Percentiles rank a stretch among this genome's conserved stretches.
phyloP scores from a whole-genome alignment of 2,113 vertebrate species.

The Hylia prasina region DNA sequence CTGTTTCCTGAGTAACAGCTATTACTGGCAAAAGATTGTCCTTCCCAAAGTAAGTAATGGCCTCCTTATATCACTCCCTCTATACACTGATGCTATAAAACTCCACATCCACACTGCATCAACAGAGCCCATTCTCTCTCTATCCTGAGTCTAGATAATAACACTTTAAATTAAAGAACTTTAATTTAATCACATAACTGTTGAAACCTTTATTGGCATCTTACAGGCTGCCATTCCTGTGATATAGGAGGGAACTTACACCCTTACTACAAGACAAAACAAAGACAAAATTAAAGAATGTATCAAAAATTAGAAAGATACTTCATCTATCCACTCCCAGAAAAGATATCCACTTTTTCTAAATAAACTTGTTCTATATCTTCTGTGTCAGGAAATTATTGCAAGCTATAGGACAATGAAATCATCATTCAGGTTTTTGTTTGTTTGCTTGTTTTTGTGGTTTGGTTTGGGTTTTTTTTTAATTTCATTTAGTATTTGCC shows the following conservation, averaged over 20 bases:
- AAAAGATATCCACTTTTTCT: background rate
- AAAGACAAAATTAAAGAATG: background rate
- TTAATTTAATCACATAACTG: slow-evolving; percentile 31
- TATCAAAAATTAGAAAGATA: background rate
- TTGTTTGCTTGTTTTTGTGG: too few species aligned
- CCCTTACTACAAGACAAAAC: background rate
- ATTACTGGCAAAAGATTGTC: slow-evolving; percentile 45
- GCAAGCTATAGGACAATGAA: background rate
- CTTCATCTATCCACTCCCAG: background rate
- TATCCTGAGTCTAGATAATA: background rate
- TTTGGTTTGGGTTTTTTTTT: too few species aligned
- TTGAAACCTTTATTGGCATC: background rate
- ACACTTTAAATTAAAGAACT: slow-evolving; percentile 30
- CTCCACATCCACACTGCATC: background rate
- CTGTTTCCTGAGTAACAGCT: slow-evolving; percentile 46
- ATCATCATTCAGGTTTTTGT: background rate
- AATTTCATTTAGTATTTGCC: background rate
- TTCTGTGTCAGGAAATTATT: background rate
- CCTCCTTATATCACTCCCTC: slow-evolving; percentile 34
- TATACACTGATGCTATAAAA: background rate
- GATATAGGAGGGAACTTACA: background rate
- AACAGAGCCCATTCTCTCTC: background rate
- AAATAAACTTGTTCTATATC: background rate
- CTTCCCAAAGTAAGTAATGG: slow-evolving; percentile 36
- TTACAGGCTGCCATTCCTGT: background rate